Evolutionary conservation across 2,888 invertebrate genomes (phyloP), one percentile per base, ranked within the genome.

Genomic region (Apeira syringaria): DNA sequence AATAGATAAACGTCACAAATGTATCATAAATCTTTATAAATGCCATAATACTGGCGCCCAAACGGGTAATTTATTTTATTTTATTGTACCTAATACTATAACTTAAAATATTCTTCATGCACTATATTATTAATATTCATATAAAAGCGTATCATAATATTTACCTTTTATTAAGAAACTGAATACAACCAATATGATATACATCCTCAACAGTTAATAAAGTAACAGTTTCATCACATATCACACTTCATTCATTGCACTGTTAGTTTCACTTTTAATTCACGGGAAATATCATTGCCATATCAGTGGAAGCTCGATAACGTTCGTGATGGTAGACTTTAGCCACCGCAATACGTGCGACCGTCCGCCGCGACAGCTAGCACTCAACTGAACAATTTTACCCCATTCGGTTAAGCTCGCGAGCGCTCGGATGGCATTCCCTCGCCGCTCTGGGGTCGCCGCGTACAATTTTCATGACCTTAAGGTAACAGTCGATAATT

Each of bases 81-180:
- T n/a, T n/a, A n/a, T n/a, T n/a, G n/a, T n/a, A n/a, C n/a, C n/a
- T n/a, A n/a, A n/a, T n/a, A n/a, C n/a, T n/a, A n/a, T n/a, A n/a
- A n/a, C n/a, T n/a, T n/a, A n/a, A n/a, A n/a, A n/a, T n/a, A n/a
- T n/a, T n/a, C n/a, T n/a, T n/a, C n/a, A n/a, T n/a, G n/a, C n/a
- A n/a, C n/a, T n/a, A n/a, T n/a, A n/a, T n/a, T n/a, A n/a, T n/a
- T n/a, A n/a, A n/a, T n/a, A n/a, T n/a, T n/a, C n/a, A n/a, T n/a
- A n/a, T n/a, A n/a, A n/a, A n/a, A n/a, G n/a, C n/a, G n/a, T n/a
- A 11, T 20, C 6, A 7, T 20, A 41, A 38, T 43, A 44, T 55
- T 70, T 84, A 86, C 87, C 87, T 84, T 82, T 81, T 63, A 86
- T 69, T 66, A 88, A 75, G 67, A 88, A 77, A 69, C 80, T 78